phyloP scores from a whole-genome alignment of 2,113 vertebrate genomes.

The rabbit (Oryctolagus cuniculus) region DNA sequence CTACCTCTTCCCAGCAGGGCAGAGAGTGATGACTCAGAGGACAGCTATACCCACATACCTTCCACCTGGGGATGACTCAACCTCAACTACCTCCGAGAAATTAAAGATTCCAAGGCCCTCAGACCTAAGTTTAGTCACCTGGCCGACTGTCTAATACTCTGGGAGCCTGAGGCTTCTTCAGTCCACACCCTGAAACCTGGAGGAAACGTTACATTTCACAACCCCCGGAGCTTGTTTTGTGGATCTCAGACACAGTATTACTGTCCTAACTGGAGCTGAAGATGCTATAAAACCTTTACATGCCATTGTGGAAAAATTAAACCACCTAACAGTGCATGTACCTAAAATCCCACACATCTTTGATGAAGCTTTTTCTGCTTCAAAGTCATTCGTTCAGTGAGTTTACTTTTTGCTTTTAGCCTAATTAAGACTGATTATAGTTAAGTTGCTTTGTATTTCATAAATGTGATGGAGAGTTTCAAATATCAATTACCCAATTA shows the following conservation, averaged over 20 bases:
- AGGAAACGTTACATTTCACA: not conserved
- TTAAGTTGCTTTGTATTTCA: constrained; percentile 58
- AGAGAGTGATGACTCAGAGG: constrained; percentile 55
- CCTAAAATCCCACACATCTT: not conserved
- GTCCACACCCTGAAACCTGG: not conserved
- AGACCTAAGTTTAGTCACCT: constrained; percentile 27
- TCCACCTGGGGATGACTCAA: constrained; percentile 55
- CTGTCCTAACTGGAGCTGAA: constrained; percentile 21
- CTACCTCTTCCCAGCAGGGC: constrained; percentile 39
- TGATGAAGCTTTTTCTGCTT: constrained; percentile 13
- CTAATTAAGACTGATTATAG: constrained; percentile 54
- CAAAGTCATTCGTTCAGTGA: constrained; percentile 32
- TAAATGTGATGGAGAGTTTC: constrained; percentile 49
- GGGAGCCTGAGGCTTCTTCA: constrained; percentile 16
- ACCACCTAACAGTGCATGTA: not conserved
- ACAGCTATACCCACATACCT: not conserved
- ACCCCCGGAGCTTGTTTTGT: constrained; percentile 27
- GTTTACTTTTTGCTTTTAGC: not conserved
- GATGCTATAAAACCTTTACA: constrained; percentile 42
- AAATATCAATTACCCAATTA: constrained; percentile 32
- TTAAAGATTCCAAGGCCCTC: not conserved
- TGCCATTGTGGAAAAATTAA: not conserved
- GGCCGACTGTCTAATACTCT: not conserved
- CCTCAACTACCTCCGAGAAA: constrained; percentile 35
- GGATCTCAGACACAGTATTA: not conserved